Evolutionary conservation across 2,113 vertebrate genomes (phyloP).

Genomic region (Xiphophorus couchianus): DNA sequence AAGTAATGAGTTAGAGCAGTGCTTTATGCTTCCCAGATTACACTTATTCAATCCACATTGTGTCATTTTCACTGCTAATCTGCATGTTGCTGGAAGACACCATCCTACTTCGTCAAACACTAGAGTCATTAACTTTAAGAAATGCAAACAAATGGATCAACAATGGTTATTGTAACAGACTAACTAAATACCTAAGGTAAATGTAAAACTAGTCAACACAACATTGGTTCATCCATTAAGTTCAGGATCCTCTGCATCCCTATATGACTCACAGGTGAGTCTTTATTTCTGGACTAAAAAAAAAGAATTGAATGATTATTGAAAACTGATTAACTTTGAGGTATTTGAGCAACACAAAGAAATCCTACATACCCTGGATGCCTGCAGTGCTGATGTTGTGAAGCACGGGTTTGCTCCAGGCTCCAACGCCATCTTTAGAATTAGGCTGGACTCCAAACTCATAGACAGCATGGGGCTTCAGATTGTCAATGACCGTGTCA

Average conservation of each 20-base stretch:
- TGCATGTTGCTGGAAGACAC: no score
- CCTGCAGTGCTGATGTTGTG: slow-evolving; percentile 79
- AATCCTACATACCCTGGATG: slow-evolving; percentile 40
- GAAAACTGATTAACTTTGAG: not conserved
- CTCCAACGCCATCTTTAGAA: slow-evolving; percentile 76
- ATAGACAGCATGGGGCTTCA: slow-evolving; percentile 90
- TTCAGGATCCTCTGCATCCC: not conserved
- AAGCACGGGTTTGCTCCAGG: slow-evolving; percentile 89
- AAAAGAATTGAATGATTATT: not conserved
- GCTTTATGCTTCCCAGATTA: no score
- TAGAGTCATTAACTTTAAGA: no score
- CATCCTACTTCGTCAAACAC: no score
- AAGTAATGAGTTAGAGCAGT: no score
- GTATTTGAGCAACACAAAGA: not conserved
- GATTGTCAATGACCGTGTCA: slow-evolving; percentile 90
- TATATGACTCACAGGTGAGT: not conserved
- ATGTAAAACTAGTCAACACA: not conserved
- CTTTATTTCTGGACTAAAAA: not conserved
- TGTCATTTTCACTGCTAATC: no score
- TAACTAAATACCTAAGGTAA: not conserved
- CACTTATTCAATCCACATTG: no score
- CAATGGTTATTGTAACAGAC: not conserved
- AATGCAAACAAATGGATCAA: not conserved
- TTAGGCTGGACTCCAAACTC: slow-evolving; percentile 94
- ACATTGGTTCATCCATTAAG: not conserved